phyloP scores from a whole-genome alignment of 2,113 vertebrate species.

The Dendropsophus ebraccatus region DNA sequence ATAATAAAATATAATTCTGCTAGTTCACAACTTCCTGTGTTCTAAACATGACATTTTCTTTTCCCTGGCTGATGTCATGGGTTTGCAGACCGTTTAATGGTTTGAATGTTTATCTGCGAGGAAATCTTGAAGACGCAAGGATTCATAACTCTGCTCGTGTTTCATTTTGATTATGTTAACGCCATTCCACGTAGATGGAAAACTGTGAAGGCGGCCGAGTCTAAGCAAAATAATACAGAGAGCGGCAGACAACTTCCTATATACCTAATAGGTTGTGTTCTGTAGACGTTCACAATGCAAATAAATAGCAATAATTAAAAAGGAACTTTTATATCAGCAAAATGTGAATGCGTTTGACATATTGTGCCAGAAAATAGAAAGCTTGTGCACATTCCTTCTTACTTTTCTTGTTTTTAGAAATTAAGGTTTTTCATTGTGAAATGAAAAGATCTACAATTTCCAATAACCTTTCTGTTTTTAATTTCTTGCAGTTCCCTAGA shows the following conservation, averaged over 20 bases:
- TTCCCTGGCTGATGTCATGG: constrained; percentile 80
- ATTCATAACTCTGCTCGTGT: constrained; percentile 71
- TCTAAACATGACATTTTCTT: constrained; percentile 69
- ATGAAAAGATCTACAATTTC: too few species aligned
- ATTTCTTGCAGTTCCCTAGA: neutral
- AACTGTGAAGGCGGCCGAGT: constrained; percentile 69
- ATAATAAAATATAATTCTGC: neutral
- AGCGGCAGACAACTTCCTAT: constrained; percentile 32
- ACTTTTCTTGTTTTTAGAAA: neutral
- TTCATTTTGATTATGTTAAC: constrained; percentile 78
- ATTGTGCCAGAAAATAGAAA: neutral
- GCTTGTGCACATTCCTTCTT: neutral
- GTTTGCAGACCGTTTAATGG: constrained; percentile 71
- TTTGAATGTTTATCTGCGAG: constrained; percentile 73
- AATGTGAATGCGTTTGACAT: neutral
- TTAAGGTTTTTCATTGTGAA: neutral
- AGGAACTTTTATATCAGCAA: neutral
- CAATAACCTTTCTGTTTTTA: too few species aligned
- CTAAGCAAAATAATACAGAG: neutral
- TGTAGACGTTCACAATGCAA: neutral
- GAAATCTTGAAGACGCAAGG: constrained; percentile 76
- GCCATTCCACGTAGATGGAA: constrained; percentile 78
- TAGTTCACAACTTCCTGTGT: constrained; percentile 73
- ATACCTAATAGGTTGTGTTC: neutral
- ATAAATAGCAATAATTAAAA: neutral